Evolutionary conservation across 2,888 invertebrate genomes (phyloP), one percentile per base, ranked within the genome.

Genomic region (Cantharis lateralis): DNA sequence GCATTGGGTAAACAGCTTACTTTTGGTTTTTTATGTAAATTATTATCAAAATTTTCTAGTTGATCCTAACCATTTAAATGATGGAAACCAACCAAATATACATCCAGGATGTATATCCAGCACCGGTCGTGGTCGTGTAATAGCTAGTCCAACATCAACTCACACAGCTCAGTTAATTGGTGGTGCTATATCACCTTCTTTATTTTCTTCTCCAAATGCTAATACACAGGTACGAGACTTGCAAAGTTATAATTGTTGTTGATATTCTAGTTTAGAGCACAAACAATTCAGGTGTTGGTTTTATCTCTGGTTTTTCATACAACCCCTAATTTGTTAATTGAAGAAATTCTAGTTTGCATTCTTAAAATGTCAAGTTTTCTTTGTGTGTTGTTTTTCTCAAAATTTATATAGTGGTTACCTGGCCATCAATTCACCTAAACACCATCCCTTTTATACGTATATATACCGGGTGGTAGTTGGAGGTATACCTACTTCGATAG

Each of bases 121-220:
- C 83, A 92, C 92, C 63, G 92, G 92, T n/a, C 86, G 92, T 76
- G 91, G 91, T 74, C 86, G 91, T 80, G 90, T 90, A 13, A 90
- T 90, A 63, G 90, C 90, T 78, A 91, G 91, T 74, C 91, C 91
- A 10, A 91, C 91, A n/a, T 91, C 91, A 32, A 91, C 91, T 4
- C 91, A 91, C 83, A 91, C 91, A 15, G 91, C 91, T 68, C 92
- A 92, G 85, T 87, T 91, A 73, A 93, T 93, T 79, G 93, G 93
- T 69, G 93, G 93, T 78, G 93, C 93, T 79, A 92, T 94, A 81
- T 92, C 93, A 73, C 93, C 94, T 16, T 91, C 92, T 79, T 89
- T 93, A 85, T 93, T 93, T 82, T 88, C 88, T 15, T 87, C 88
- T 72, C 87, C 88, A 15, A 86, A 85, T 76, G 84, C 84, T 66